Evolutionary conservation across 2,113 vertebrate species (phyloP).

Genomic region (Tor tambroides): DNA sequence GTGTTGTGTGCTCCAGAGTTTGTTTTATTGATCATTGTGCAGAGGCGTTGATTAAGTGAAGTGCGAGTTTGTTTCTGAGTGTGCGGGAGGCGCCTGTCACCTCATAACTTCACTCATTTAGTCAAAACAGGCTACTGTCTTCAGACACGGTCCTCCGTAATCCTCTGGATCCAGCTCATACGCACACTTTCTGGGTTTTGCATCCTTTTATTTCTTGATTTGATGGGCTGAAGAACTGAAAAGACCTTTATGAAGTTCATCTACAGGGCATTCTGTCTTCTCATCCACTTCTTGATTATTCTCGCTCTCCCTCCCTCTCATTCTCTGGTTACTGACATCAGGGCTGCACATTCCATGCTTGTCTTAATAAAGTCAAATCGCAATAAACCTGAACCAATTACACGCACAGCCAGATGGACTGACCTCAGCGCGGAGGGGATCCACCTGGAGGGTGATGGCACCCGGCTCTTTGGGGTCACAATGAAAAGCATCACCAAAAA

Average conservation of each 20-base stretch:
- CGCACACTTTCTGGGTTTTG: background rate
- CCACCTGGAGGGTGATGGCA: conserved; percentile 61
- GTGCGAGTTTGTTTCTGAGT: conserved; percentile 13
- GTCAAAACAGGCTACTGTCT: conserved; percentile 28
- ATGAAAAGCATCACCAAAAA: conserved; percentile 12
- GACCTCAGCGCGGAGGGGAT: conserved; percentile 50
- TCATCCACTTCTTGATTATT: conserved; percentile 20
- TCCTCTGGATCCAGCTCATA: background rate
- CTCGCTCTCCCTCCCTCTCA: conserved; percentile 43
- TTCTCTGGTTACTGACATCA: conserved; percentile 58
- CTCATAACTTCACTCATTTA: conserved; percentile 50
- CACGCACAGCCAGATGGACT: conserved; percentile 51
- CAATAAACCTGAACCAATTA: conserved; percentile 59
- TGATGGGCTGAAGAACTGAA: conserved; percentile 24
- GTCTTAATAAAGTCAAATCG: conserved; percentile 61
- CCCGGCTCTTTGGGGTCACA: conserved; percentile 34
- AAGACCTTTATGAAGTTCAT: conserved; percentile 45
- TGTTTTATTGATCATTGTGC: conserved; percentile 47
- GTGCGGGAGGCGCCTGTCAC: conserved; percentile 36
- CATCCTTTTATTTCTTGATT: conserved; percentile 16
- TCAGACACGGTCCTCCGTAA: background rate
- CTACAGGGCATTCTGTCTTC: conserved; percentile 37
- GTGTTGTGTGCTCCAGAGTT: conserved; percentile 23
- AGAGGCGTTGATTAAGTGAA: conserved; percentile 46
- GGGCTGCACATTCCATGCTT: conserved; percentile 55